Base-by-base conservation (phyloP, 2,113 vertebrate species). In the Pygoscelis antarcticus region DNA sequence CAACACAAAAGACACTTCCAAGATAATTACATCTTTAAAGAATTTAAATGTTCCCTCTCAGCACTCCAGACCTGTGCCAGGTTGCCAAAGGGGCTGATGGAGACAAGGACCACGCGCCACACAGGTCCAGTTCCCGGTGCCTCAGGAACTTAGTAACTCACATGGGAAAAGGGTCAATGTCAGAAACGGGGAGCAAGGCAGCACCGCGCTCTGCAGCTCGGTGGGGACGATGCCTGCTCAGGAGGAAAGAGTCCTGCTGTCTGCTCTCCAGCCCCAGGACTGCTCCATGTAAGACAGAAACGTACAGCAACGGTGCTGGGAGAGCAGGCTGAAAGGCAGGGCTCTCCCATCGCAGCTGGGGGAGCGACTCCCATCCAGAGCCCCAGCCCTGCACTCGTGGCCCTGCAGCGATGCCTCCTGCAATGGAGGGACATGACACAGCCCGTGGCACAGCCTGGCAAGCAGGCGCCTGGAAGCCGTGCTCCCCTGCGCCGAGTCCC, bases 21-120 rank as follows among this genome's bases (percentile, higher is more conserved):
- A n/a, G 76, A 27, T 55, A 70, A 84, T 80, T 34, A 3, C 32
- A 10, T 8, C 27, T 25, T n/a, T 21, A 16, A 19, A 65, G 54
- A 34, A 34, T 14, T 11, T 2, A 9, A 40, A 44, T 22, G 46
- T 22, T 76, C 34, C 13, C 20, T 21, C 52, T 9, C 18, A 4
- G 11, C 0, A 0, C n/a, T 36, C 47, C 40, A n/a, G 58, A 46
- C 29, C 60, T 12, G 16, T 13, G 34, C 29, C 49, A 40, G 57
- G 19, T 8, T 11, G 40, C 40, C 27, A 34, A 42, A 55, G 47
- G 51, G 27, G n/a, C 66, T 34, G 87, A 8, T 16, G 66, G 47
- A 36, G 34, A 20, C 18, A 3, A 61, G 42, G 49, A 34, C 42
- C 27, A 10, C 0, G 1, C 0, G 0, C 29, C 0, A 7, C 32